phyloP scores from a whole-genome alignment of 2,113 vertebrate species.

The Neogale vison region DNA sequence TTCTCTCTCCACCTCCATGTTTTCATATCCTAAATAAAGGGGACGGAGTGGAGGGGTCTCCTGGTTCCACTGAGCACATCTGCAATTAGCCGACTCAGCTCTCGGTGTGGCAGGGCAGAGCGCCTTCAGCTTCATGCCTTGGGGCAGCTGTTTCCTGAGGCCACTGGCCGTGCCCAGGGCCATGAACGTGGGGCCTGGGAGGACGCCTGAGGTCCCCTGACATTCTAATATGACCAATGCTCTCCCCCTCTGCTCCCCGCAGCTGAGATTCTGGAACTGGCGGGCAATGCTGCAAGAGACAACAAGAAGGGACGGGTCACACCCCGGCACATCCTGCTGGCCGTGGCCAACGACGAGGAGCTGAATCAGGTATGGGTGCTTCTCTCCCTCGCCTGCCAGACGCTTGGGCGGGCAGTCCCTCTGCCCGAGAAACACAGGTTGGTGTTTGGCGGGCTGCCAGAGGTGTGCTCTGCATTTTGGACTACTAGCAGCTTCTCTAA shows the following conservation, averaged over 20 bases:
- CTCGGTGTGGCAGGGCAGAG: background rate
- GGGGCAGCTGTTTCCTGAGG: background rate
- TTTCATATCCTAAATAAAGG: background rate
- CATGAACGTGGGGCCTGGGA: fast-evolving
- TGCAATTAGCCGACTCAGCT: background rate
- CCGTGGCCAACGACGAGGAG: conserved; percentile 98
- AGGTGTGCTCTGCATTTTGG: background rate
- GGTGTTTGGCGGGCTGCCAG: background rate
- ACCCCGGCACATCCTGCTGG: conserved; percentile 97
- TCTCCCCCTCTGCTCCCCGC: conserved; percentile 49
- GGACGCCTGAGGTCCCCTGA: background rate
- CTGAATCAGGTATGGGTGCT: conserved; percentile 93
- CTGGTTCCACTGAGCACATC: background rate
- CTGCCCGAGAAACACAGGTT: background rate
- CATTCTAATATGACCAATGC: background rate
- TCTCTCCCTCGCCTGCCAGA: too few species aligned
- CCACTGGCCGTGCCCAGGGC: too few species aligned
- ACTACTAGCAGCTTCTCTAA: background rate
- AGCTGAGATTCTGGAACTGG: conserved; percentile 99
- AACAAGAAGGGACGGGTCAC: conserved; percentile 99
- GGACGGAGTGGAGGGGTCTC: background rate
- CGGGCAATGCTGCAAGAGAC: conserved; percentile 98
- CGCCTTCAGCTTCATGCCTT: background rate
- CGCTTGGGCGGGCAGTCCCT: too few species aligned
- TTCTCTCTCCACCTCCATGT: background rate